Evolutionary conservation across 2,888 invertebrate species (phyloP).

Genomic region (Mythimna lalbum): DNA sequence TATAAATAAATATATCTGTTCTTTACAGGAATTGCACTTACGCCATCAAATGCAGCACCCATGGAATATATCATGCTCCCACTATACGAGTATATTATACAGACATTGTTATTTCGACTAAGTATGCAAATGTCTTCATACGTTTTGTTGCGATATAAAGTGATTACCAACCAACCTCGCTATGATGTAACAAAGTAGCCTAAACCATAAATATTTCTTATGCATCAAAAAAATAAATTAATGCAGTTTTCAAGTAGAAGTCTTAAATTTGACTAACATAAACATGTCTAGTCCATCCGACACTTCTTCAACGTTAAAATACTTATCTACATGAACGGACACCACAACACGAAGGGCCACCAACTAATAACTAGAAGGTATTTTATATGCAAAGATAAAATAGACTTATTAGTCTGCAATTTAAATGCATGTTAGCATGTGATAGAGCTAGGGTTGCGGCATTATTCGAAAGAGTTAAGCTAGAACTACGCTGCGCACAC

Average conservation of each 20-base stretch:
- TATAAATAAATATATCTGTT: not conserved
- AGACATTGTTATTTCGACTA: not conserved
- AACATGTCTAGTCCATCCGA: conserved; percentile 51
- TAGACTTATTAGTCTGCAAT: conserved; percentile 36
- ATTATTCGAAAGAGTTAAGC: no score
- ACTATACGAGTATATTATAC: not conserved
- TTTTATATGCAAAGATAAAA: conserved; percentile 37
- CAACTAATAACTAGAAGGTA: conserved; percentile 38
- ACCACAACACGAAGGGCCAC: conserved; percentile 35
- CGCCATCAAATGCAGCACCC: not conserved
- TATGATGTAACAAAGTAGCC: not conserved
- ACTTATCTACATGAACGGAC: conserved; percentile 40
- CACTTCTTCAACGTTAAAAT: conserved; percentile 46
- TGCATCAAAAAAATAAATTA: conserved; percentile 30
- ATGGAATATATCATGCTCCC: not conserved
- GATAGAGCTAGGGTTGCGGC: not conserved
- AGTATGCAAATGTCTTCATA: not conserved
- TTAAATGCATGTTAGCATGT: conserved; percentile 33
- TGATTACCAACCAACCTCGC: not conserved
- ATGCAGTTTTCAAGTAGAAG: conserved; percentile 32
- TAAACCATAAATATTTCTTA: conserved; percentile 8
- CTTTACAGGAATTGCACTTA: not conserved
- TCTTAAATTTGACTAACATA: conserved; percentile 51
- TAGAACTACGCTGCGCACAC: no score
- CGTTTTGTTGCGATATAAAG: not conserved